phyloP scores from a whole-genome alignment of 2,888 invertebrate genomes.

The Papilio protenor region DNA sequence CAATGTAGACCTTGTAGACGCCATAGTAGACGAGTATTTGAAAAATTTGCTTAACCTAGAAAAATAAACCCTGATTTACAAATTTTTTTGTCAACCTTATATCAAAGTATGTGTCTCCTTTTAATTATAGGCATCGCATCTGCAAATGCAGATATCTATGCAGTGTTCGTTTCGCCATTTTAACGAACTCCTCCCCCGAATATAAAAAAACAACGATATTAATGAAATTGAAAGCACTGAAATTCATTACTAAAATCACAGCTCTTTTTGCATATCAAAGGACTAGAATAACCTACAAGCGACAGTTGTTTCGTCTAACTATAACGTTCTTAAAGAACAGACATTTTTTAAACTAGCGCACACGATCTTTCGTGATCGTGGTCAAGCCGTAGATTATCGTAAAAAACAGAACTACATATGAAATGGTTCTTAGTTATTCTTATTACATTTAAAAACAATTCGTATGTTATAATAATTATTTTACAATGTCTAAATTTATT shows the following conservation, averaged over 20 bases:
- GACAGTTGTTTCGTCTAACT: not conserved
- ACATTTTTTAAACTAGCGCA: not conserved
- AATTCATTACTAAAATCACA: no score
- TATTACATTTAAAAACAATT: not conserved
- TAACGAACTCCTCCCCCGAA: no score
- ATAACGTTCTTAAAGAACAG: not conserved
- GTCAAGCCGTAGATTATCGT: not conserved
- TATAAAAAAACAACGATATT: no score
- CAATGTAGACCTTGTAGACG: conserved; percentile 64
- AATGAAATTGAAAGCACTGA: not conserved
- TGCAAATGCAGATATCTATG: no score
- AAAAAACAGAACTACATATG: not conserved
- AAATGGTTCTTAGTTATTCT: not conserved
- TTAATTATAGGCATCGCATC: not conserved
- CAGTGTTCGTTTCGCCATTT: no score
- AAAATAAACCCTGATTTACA: conserved; percentile 50
- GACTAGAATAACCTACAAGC: not conserved
- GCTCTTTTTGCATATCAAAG: not conserved
- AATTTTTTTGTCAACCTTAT: conserved; percentile 26
- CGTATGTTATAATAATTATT: no score
- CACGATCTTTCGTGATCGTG: not conserved
- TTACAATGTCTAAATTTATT: not conserved
- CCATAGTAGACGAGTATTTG: conserved; percentile 70
- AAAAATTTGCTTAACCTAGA: conserved; percentile 70
- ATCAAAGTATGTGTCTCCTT: no score